Percentiles rank a stretch among this genome's conserved stretches.
Conservation (phyloP, 2,888 invertebrate species). For the Drosophila prostipennis region DNA sequence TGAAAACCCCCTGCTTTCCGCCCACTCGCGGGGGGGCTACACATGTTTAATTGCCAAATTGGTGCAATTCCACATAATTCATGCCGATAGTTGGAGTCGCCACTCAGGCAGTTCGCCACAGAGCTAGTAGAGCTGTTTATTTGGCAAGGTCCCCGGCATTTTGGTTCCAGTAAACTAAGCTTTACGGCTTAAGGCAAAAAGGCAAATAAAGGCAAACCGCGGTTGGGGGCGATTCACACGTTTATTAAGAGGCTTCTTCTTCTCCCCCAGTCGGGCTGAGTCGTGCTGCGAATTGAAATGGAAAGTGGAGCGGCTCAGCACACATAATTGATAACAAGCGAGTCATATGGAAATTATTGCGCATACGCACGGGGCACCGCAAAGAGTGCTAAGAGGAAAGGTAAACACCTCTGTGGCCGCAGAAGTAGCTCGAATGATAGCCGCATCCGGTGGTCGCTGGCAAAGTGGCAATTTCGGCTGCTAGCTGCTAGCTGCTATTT, state of each 20-base stretch:
- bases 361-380: slow-evolving; percentile 49
- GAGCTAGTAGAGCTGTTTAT: slow-evolving; percentile 29
- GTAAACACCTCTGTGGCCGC: slow-evolving; percentile 44
- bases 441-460: slow-evolving; percentile 71
- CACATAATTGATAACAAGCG: slow-evolving; percentile 60
- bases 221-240: slow-evolving; percentile 66
- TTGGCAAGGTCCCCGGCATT: slow-evolving; percentile 64
- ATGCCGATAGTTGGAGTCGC: slow-evolving; percentile 54
- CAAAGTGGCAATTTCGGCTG: slow-evolving; percentile 53
- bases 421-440: slow-evolving; percentile 25
- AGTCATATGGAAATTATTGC: slow-evolving; percentile 64
- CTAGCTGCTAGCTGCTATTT: slow-evolving; percentile 18
- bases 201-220: slow-evolving; percentile 19
- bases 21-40: slow-evolving; percentile 44
- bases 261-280: slow-evolving; percentile 23
- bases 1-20: slow-evolving; percentile 29
- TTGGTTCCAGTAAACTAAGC: slow-evolving; percentile 30
- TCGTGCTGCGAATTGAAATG: slow-evolving; percentile 45
- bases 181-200: slow-evolving; percentile 23
- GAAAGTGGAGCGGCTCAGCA: slow-evolving; percentile 36
- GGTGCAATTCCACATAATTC: slow-evolving; percentile 78
- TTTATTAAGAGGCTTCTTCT: slow-evolving; percentile 69
- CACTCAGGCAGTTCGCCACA: slow-evolving; percentile 14
- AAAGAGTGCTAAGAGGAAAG: slow-evolving; percentile 31
- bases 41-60: slow-evolving; percentile 78